These are phyloP conservation scores for Alosa alosa DNA, from an alignment of 2,113 vertebrate genomes.

Conservation along the genomic window DNA sequence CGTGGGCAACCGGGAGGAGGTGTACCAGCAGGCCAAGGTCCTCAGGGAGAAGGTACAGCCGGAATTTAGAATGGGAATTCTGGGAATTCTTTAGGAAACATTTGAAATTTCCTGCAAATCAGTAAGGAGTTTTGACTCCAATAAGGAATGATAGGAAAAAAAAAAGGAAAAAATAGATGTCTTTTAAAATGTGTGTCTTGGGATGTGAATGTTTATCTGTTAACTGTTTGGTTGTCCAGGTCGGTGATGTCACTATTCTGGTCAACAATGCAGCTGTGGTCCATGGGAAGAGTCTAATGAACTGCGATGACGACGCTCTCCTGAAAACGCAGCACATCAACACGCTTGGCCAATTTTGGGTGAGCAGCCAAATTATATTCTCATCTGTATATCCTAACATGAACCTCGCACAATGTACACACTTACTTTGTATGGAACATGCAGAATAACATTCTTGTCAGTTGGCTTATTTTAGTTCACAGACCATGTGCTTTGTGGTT, in stretches of 20 bases:
- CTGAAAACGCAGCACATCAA: slow-evolving; percentile 97
- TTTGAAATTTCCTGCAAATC: neutral
- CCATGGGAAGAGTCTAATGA: slow-evolving; percentile 92
- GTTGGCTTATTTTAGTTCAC: slow-evolving; percentile 17
- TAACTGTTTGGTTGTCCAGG: slow-evolving; percentile 65
- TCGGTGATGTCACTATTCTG: slow-evolving; percentile 93
- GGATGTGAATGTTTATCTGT: neutral
- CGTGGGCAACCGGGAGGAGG: slow-evolving; percentile 93
- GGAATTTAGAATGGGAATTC: neutral
- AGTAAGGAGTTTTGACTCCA: no score
- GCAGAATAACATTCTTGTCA: slow-evolving; percentile 14
- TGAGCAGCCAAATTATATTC: slow-evolving; percentile 58
- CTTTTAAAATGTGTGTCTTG: no score
- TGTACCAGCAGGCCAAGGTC: slow-evolving; percentile 91
- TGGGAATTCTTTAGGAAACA: neutral
- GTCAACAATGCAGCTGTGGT: slow-evolving; percentile 98
- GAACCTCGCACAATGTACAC: neutral
- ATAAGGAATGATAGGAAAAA: no score
- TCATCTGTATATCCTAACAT: neutral
- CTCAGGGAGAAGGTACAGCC: slow-evolving; percentile 89
- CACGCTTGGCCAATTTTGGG: slow-evolving; percentile 97
- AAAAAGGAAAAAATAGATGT: no score
- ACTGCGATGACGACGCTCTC: slow-evolving; percentile 93
- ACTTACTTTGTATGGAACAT: neutral
- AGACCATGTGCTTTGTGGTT: neutral